Evolutionary conservation across 2,797 vertebrate species (phyloP).

Genomic region (Parotocinclus haroldoi): DNA sequence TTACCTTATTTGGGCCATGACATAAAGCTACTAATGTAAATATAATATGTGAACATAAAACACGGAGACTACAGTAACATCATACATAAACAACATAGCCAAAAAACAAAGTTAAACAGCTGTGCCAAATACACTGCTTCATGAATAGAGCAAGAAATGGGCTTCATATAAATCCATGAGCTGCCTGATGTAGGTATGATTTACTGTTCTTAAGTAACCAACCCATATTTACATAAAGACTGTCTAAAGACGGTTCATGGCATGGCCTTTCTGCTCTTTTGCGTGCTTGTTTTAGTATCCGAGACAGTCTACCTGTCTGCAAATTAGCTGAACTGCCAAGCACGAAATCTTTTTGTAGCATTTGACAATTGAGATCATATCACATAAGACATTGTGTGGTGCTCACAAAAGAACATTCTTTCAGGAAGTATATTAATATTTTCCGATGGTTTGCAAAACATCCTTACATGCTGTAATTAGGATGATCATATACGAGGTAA

Average conservation of each 20-base stretch:
- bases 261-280: not conserved
- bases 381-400: not conserved
- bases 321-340: not conserved
- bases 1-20: conserved; percentile 9
- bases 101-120: too few species aligned
- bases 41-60: not conserved
- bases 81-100: too few species aligned
- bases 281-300: not conserved
- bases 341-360: not conserved
- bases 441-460: not conserved
- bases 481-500: not conserved
- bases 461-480: not conserved
- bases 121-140: too few species aligned
- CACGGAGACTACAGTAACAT: not conserved
- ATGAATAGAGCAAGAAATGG: not conserved
- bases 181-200: too few species aligned
- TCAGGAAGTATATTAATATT: not conserved
- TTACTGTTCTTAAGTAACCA: too few species aligned
- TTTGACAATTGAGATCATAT: not conserved
- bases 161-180: not conserved
- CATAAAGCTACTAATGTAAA: not conserved
- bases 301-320: not conserved
- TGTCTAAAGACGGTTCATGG: not conserved
- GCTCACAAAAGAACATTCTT: conserved; percentile 8
- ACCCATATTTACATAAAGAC: not conserved